Percentiles rank a stretch among this genome's conserved stretches.
phyloP scores from a whole-genome alignment of 1,140 invertebrate genomes.

The Platorchestia sp. region DNA sequence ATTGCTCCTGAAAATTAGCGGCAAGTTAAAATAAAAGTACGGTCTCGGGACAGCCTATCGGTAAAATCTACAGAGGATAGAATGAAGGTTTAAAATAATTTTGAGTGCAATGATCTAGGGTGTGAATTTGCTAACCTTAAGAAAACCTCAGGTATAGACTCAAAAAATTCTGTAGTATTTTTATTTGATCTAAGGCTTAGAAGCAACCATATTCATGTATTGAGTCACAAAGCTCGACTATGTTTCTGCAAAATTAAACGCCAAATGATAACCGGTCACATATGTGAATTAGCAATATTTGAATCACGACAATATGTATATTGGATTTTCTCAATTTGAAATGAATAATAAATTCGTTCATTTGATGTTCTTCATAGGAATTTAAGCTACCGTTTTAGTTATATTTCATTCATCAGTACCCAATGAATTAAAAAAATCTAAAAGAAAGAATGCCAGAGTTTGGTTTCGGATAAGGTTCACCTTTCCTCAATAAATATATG shows the following conservation, averaged over 20 bases:
- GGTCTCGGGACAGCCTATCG: not conserved
- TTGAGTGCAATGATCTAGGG: not conserved
- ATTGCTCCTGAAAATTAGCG: not conserved
- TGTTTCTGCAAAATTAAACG: not conserved
- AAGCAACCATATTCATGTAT: not conserved
- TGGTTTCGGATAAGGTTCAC: too few relatives aligned
- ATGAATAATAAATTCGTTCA: too few relatives aligned
- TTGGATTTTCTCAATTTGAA: too few relatives aligned
- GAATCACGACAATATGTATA: not conserved
- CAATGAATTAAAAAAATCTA: too few relatives aligned
- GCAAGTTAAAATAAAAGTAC: not conserved
- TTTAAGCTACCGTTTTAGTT: too few relatives aligned
- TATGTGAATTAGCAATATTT: not conserved
- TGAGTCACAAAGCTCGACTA: not conserved
- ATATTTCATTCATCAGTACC: too few relatives aligned
- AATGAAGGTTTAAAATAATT: not conserved
- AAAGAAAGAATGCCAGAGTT: too few relatives aligned
- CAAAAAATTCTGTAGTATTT: not conserved
- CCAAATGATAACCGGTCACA: not conserved
- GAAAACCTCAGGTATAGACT: not conserved
- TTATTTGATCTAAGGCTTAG: not conserved
- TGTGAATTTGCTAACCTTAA: too few relatives aligned
- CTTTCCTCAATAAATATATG: too few relatives aligned
- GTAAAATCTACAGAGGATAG: not conserved
- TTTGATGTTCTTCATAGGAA: too few relatives aligned